phyloP scores from a whole-genome alignment of 2,888 invertebrate genomes.

The Abrostola triplasia region DNA sequence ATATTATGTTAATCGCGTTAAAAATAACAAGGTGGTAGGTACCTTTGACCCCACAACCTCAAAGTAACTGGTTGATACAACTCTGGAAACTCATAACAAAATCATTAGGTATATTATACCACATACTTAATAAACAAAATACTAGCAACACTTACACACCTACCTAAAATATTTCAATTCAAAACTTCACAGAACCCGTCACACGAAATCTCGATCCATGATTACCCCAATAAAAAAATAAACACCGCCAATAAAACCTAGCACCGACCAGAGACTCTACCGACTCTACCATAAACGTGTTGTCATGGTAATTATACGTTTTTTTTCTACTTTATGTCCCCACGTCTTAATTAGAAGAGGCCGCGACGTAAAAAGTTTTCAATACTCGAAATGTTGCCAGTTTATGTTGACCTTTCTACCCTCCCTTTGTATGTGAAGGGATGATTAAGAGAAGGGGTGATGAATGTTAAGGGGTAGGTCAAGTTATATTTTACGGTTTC shows the following conservation, averaged over 20 bases:
- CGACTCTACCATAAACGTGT: slow-evolving; percentile 54
- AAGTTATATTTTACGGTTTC: slow-evolving; percentile 9
- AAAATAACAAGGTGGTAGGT: no score
- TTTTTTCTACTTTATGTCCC: slow-evolving; percentile 46
- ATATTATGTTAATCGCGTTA: no score
- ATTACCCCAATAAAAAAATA: slow-evolving; percentile 38
- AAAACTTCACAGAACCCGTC: not conserved
- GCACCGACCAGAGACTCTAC: slow-evolving; percentile 23
- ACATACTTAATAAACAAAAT: no score
- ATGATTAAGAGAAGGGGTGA: not conserved
- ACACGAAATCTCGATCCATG: slow-evolving; percentile 17
- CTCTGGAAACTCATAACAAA: no score
- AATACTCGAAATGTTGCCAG: slow-evolving; percentile 43
- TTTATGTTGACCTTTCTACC: slow-evolving; percentile 16
- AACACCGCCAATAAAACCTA: slow-evolving; percentile 31
- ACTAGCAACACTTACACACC: not conserved
- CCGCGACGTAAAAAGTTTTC: slow-evolving; percentile 60
- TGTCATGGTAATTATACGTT: slow-evolving; percentile 63
- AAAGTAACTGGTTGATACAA: no score
- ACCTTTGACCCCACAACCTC: no score
- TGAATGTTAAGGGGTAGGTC: slow-evolving; percentile 8
- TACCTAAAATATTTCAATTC: not conserved
- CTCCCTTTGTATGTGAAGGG: not conserved
- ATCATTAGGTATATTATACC: no score
- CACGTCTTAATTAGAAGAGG: slow-evolving; percentile 61